Conservation (phyloP, 2,113 vertebrate species). For the Odocoileus hemionus region DNA sequence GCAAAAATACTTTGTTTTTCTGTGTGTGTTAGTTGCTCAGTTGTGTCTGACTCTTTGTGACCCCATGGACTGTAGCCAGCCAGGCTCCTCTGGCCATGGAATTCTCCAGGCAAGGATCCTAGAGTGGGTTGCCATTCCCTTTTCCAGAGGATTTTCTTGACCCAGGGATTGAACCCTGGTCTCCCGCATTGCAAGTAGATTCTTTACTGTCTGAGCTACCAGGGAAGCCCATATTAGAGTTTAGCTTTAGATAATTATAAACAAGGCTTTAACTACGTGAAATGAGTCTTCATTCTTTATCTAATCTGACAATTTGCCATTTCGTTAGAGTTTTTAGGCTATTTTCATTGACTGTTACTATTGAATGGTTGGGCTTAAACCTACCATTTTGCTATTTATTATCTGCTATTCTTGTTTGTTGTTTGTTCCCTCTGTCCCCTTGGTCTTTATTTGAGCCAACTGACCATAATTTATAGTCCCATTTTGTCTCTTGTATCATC, state of each 20-base stretch:
- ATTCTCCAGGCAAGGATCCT: not conserved
- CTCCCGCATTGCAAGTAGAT: not conserved
- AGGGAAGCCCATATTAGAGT: not conserved
- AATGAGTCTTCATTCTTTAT: not conserved
- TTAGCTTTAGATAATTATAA: not conserved
- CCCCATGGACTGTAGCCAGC: not conserved
- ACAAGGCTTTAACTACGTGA: not conserved
- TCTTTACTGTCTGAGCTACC: not conserved
- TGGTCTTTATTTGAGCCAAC: not conserved
- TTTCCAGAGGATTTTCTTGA: not conserved
- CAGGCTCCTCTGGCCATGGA: not conserved
- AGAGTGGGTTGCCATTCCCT: not conserved
- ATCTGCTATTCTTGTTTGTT: not conserved
- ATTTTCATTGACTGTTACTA: not conserved
- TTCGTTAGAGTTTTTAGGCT: not conserved
- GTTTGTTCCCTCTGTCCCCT: not conserved
- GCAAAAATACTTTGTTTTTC: not conserved
- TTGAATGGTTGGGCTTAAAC: not conserved
- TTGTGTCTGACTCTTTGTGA: not conserved
- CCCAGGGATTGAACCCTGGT: not conserved
- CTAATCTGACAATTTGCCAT: not conserved
- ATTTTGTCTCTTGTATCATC: not conserved
- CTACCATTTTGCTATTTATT: not conserved
- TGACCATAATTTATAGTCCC: not conserved
- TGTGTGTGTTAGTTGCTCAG: not conserved